These are phyloP conservation scores for Choristoneura rosaceana DNA, from an alignment of 2,888 invertebrate species.

Conservation along the genomic window DNA sequence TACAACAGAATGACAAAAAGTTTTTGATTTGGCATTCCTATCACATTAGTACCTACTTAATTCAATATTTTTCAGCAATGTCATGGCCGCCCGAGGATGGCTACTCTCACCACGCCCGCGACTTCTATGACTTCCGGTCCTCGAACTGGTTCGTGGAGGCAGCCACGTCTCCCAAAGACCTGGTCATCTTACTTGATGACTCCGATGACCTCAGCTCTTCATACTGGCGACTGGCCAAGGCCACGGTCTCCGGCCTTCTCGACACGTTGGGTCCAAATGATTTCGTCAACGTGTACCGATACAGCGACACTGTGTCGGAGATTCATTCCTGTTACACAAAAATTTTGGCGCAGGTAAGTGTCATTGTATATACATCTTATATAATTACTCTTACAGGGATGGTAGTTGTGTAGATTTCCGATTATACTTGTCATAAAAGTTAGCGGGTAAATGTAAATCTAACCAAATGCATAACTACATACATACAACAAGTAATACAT, in stretches of 20 bases:
- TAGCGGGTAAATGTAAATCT: too few relatives aligned
- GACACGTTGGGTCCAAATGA: conserved; percentile 98
- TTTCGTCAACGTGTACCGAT: conserved; percentile 97
- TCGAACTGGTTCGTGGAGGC: conserved; percentile 99
- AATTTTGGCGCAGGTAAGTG: conserved; percentile 92
- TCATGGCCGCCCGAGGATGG: conserved; percentile 94
- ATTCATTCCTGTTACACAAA: conserved; percentile 96
- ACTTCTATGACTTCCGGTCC: conserved; percentile 97
- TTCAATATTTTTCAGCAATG: conserved; percentile 83
- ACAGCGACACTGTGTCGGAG: conserved; percentile 93
- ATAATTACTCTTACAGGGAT: too few relatives aligned
- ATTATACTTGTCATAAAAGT: too few relatives aligned
- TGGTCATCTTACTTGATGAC: conserved; percentile 96
- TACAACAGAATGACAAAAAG: too few relatives aligned
- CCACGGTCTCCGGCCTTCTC: conserved; percentile 94
- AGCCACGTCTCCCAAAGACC: conserved; percentile 98
- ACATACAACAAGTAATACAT: background rate
- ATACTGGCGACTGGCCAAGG: conserved; percentile 93
- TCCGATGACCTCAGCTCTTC: conserved; percentile 96
- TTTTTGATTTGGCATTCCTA: background rate
- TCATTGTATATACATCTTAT: background rate
- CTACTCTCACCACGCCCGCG: conserved; percentile 91
- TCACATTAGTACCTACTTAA: background rate
- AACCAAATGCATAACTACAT: too few relatives aligned
- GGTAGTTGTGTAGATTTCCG: too few relatives aligned